phyloP scores from a whole-genome alignment of 2,888 invertebrate species.

The Lepidocyrtinus sp. region DNA sequence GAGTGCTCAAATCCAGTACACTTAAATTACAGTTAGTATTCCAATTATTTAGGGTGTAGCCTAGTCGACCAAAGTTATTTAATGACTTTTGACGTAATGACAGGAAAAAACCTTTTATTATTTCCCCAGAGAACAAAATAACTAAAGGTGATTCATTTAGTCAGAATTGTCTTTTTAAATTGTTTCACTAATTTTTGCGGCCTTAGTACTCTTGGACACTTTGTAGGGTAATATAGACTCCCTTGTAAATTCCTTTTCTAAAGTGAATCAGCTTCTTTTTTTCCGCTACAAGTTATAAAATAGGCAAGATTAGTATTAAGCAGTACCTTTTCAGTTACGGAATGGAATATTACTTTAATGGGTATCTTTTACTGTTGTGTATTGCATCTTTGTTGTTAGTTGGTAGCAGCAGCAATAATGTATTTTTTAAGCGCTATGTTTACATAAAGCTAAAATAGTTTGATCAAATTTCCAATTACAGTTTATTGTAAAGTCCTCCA shows the following conservation, averaged over 20 bases:
- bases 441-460: too few relatives aligned
- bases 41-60: not conserved
- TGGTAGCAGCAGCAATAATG: not conserved
- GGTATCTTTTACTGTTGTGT: not conserved
- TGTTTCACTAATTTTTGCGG: not conserved
- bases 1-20: conserved; percentile 6
- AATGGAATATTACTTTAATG: not conserved
- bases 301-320: too few relatives aligned
- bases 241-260: too few relatives aligned
- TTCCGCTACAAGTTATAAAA: too few relatives aligned
- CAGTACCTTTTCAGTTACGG: not conserved
- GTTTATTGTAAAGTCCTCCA: too few relatives aligned
- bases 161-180: not conserved
- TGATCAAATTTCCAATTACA: too few relatives aligned
- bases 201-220: not conserved
- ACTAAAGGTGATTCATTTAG: not conserved
- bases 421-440: too few relatives aligned
- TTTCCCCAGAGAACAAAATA: not conserved
- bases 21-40: not conserved
- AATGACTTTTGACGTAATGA: too few relatives aligned
- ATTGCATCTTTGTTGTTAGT: not conserved
- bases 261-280: not conserved
- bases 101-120: too few relatives aligned
- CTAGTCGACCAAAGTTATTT: conserved; percentile 2
- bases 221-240: not conserved